Percentiles rank a stretch among this genome's conserved stretches.
Evolutionary conservation across 2,888 invertebrate species (phyloP).

Genomic region (Mesorhabditis spiculigera): DNA sequence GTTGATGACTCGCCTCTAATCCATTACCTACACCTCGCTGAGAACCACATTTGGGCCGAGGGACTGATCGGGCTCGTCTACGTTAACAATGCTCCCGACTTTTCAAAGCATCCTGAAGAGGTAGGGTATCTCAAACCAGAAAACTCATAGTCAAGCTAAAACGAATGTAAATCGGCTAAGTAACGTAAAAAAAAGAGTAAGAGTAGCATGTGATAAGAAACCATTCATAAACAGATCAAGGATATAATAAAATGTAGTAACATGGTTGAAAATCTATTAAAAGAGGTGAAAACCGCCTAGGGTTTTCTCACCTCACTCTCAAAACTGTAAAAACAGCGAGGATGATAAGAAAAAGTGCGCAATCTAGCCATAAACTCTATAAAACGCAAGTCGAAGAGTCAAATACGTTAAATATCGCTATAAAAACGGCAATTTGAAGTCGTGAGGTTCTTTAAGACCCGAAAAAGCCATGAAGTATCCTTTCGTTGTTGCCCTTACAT

Average conservation of each 20-base stretch:
- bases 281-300: too few species aligned
- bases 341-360: too few species aligned
- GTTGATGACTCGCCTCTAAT: conserved; percentile 58
- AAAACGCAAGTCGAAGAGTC: too few species aligned
- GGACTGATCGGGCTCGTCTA: conserved; percentile 57
- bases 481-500: too few species aligned
- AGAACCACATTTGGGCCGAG: conserved; percentile 56
- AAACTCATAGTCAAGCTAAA: not conserved
- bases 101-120: conserved; percentile 45
- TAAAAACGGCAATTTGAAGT: too few species aligned
- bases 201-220: not conserved
- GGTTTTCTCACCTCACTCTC: too few species aligned
- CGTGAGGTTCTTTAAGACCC: too few species aligned
- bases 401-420: too few species aligned
- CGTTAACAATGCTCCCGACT: conserved; percentile 56
- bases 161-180: conserved; percentile 20
- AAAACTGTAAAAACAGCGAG: too few species aligned
- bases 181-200: not conserved
- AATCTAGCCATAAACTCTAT: too few species aligned
- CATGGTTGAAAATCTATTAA: not conserved
- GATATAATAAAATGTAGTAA: not conserved
- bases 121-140: conserved; percentile 16
- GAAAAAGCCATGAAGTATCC: too few species aligned
- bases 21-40: conserved; percentile 52
- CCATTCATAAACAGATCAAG: not conserved